Evolutionary conservation across 2,113 vertebrate species (phyloP).

Genomic region (Mormyrus iriodes): DNA sequence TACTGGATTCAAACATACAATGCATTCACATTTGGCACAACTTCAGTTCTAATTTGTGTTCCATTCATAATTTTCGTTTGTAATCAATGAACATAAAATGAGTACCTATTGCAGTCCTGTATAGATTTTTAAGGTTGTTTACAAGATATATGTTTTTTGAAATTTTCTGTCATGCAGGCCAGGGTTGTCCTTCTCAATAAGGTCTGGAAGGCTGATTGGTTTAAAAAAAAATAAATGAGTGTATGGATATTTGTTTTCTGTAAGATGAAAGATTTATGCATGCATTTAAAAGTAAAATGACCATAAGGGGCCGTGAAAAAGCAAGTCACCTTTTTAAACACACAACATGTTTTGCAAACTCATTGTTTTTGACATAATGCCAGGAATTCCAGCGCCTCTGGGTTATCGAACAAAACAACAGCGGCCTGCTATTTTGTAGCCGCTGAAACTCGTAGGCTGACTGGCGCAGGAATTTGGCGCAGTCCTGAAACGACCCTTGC

Average conservation of each 20-base stretch:
- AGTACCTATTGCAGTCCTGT: background rate
- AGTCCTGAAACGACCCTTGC: background rate
- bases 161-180: background rate
- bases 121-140: background rate
- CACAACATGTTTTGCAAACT: background rate
- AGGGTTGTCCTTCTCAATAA: background rate
- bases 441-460: background rate
- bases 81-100: background rate
- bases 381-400: background rate
- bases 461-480: background rate
- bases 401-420: background rate
- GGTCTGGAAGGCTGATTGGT: background rate
- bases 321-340: background rate
- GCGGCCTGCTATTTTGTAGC: background rate
- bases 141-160: background rate
- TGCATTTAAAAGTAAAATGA: background rate
- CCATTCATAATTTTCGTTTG: slow-evolving; percentile 15
- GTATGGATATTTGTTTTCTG: background rate
- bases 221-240: background rate
- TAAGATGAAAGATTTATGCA: background rate
- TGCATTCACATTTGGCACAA: slow-evolving; percentile 33
- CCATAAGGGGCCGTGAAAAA: background rate
- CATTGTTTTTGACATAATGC: background rate
- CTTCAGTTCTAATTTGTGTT: slow-evolving; percentile 36
- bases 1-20: slow-evolving; percentile 49